phyloP scores from a whole-genome alignment of 2,888 invertebrate genomes.

The Leucophora obtusa region DNA sequence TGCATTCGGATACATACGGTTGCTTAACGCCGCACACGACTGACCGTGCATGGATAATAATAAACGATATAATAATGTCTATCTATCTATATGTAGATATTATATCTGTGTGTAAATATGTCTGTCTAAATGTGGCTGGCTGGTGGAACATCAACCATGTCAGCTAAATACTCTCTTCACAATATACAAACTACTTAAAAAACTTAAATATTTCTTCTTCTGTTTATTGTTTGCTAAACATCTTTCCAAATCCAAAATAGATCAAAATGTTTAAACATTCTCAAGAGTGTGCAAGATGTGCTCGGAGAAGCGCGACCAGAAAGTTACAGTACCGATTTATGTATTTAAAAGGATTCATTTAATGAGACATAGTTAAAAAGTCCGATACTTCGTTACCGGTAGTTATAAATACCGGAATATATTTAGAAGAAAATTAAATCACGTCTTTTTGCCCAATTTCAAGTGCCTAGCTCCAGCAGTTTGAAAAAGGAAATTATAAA shows the following conservation, averaged over 20 bases:
- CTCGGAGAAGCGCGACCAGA: not conserved
- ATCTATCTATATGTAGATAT: slow-evolving; percentile 46
- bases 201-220: slow-evolving; percentile 4
- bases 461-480: too few species aligned
- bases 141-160: slow-evolving; percentile 60
- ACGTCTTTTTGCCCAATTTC: too few species aligned
- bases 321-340: too few species aligned
- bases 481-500: too few species aligned
- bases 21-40: slow-evolving; percentile 79
- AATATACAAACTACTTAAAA: slow-evolving; percentile 26
- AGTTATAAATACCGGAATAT: too few species aligned
- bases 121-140: slow-evolving; percentile 35
- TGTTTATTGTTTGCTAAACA: slow-evolving; percentile 7
- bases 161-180: slow-evolving; percentile 55
- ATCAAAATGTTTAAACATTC: slow-evolving; percentile 1
- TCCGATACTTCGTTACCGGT: too few species aligned
- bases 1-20: slow-evolving; percentile 79
- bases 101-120: slow-evolving; percentile 1
- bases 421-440: too few species aligned
- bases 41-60: slow-evolving; percentile 77
- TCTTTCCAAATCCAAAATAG: not conserved
- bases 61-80: slow-evolving; percentile 58
- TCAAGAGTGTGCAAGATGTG: not conserved
- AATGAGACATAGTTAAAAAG: too few species aligned
- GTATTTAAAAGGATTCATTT: too few species aligned